Percentiles rank a stretch among this genome's conserved stretches.
Conservation (phyloP, 2,797 vertebrate species). For the Coreius guichenoti region DNA sequence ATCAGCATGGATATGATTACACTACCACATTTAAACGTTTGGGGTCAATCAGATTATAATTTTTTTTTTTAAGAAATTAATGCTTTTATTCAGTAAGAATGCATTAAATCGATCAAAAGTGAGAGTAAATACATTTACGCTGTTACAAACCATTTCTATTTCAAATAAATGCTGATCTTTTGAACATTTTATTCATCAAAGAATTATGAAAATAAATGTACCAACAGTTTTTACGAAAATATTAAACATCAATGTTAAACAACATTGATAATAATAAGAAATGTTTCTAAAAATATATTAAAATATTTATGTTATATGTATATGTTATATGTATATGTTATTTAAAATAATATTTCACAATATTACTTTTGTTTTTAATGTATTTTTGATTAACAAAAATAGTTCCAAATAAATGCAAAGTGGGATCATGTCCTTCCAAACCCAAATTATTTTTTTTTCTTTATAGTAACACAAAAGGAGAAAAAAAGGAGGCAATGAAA, state of each 20-base stretch:
- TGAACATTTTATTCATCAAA: background rate
- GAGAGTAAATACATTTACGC: background rate
- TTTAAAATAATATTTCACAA: background rate
- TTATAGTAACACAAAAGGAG: background rate
- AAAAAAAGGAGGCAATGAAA: background rate
- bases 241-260: background rate
- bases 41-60: background rate
- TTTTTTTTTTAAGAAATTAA: background rate
- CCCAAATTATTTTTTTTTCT: background rate
- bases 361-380: background rate
- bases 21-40: background rate
- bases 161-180: background rate
- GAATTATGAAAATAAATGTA: background rate
- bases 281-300: background rate
- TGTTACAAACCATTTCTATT: background rate
- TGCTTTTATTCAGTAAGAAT: background rate
- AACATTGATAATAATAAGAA: background rate
- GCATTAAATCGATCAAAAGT: background rate
- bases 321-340: too few species aligned
- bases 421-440: background rate
- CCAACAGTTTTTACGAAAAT: background rate
- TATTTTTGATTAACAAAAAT: background rate
- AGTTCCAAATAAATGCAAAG: background rate
- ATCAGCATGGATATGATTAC: conserved; percentile 5
- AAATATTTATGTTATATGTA: too few species aligned